Percentiles rank a stretch among this genome's conserved stretches.
Conservation (phyloP, 2,113 vertebrate species). For the Chroicocephalus ridibundus region DNA sequence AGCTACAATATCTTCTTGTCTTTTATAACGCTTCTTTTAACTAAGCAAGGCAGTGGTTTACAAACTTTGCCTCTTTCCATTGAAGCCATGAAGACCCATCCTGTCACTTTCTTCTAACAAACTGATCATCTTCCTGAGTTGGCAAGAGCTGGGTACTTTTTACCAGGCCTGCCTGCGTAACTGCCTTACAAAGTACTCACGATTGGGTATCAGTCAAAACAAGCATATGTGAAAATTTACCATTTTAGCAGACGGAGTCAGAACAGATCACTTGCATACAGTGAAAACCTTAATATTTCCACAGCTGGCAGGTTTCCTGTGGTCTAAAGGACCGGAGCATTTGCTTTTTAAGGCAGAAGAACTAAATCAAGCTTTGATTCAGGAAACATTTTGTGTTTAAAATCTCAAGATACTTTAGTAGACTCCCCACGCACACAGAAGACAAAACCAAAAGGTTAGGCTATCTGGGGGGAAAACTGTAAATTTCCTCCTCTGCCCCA, state of each 20-base stretch:
- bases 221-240: slow-evolving; percentile 2
- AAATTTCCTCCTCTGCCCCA: background rate
- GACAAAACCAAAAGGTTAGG: background rate
- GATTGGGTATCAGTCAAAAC: slow-evolving; percentile 9
- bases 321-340: background rate
- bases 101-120: background rate
- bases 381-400: slow-evolving; percentile 10
- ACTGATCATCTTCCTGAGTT: background rate
- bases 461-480: background rate
- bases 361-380: background rate
- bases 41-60: background rate
- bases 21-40: background rate
- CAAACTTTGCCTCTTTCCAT: background rate
- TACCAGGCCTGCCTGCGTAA: background rate
- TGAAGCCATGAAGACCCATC: background rate
- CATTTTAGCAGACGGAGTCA: slow-evolving; percentile 27
- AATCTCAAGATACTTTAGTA: background rate
- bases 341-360: background rate
- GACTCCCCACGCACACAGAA: background rate
- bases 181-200: background rate
- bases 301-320: slow-evolving; percentile 26
- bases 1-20: background rate
- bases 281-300: slow-evolving; percentile 40
- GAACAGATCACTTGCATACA: background rate
- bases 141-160: background rate